Conservation (phyloP, 2,888 invertebrate species). For the Euspilapteryx auroguttella region DNA sequence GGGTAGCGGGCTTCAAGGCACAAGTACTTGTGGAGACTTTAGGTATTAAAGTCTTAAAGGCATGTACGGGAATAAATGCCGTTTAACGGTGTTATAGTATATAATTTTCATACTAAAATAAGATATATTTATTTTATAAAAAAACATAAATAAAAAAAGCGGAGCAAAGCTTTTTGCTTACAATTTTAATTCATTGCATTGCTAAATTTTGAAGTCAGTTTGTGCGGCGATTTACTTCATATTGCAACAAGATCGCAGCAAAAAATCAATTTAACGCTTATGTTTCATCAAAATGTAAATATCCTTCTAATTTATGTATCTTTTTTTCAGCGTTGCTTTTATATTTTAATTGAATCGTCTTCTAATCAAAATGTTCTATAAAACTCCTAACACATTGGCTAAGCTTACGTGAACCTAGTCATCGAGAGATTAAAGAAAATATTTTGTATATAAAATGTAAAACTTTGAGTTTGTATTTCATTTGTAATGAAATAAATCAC, state of each 20-base stretch:
- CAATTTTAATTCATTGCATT: slow-evolving; percentile 9
- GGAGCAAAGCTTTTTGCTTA: slow-evolving; percentile 10
- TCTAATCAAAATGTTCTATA: too few species aligned
- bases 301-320: too few species aligned
- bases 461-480: slow-evolving; percentile 26
- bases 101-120: slow-evolving; percentile 40
- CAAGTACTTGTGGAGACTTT: slow-evolving; percentile 56
- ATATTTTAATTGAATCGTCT: too few species aligned
- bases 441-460: slow-evolving; percentile 52
- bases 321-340: too few species aligned
- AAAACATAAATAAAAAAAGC: slow-evolving; percentile 13
- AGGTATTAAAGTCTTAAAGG: slow-evolving; percentile 48
- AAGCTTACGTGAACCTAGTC: slow-evolving; percentile 38
- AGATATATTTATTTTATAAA: slow-evolving; percentile 23
- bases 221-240: too few species aligned
- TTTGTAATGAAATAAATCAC: too few species aligned
- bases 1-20: slow-evolving; percentile 13
- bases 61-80: slow-evolving; percentile 30
- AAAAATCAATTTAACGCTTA: too few species aligned
- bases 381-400: slow-evolving; percentile 22
- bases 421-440: slow-evolving; percentile 37
- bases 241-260: too few species aligned
- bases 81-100: slow-evolving; percentile 7
- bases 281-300: too few species aligned
- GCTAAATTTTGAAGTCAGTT: too few species aligned